Evolutionary conservation across 2,888 invertebrate genomes (phyloP), one percentile per base, ranked within the genome.

Genomic region (Azorinus chamasolen): DNA sequence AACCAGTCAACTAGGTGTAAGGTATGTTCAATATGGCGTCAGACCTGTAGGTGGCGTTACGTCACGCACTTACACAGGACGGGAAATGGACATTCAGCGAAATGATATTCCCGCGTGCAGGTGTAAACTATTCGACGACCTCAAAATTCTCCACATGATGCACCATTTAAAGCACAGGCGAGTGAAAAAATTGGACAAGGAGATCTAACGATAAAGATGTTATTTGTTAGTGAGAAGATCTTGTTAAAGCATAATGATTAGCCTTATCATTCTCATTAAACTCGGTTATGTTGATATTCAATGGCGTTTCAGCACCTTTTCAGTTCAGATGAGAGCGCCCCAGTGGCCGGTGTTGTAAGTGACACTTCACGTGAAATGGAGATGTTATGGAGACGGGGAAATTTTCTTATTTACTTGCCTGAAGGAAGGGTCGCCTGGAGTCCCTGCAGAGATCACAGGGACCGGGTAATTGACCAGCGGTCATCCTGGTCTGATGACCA

Each of bases 261-360:
- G 80, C 80, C 76, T 41, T 77, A 76, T 74, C 77, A 70, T 77
- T 74, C 76, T 70, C 73, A 77, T 77, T 80, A 80, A 24, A 54
- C 39, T 22, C 64, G 27, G 73, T 76, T 70, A 76, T 70, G 57
- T 48, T 57, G 66, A 80, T 58, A 66, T 66, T 61, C 59, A 65
- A 65, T 27, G 32, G 10, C 45, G 50, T 16, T 73, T 77, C 80
- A 66, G 32, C 73, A 73, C 73, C 66, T 59, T 72, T 70, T 62
- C 64, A 73, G 43, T 45, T 59, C 57, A 69, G n/a, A 65, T 48
- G 64, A 69, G 66, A 58, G 70, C 65, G 45, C 80, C 76, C 77
- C 43, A 64, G 61, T 74, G 74, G 74, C 50, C 71, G 41, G 32
- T 10, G 32, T 32, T 32, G 32, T 32, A 32, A 75, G 69, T 69